Evolutionary conservation across 2,113 vertebrate genomes (phyloP).

Genomic region (Numenius arquata): DNA sequence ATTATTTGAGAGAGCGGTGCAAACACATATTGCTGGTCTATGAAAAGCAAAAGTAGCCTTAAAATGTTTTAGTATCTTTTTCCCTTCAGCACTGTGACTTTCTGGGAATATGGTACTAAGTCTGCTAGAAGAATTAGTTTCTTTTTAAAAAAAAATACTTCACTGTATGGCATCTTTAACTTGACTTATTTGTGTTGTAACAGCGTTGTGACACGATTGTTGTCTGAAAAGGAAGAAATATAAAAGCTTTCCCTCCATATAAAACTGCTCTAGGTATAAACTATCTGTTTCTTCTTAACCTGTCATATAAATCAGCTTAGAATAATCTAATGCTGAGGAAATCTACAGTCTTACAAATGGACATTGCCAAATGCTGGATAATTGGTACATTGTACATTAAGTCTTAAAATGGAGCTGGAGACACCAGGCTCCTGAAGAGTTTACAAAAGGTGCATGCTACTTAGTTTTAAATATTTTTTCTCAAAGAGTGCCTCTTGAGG

Average conservation of each 20-base stretch:
- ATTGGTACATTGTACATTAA: background rate
- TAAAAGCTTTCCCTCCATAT: background rate
- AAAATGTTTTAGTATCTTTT: constrained; percentile 2
- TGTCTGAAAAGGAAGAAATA: background rate
- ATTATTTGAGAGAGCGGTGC: background rate
- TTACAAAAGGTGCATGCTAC: background rate
- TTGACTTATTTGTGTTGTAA: background rate
- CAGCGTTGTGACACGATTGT: background rate
- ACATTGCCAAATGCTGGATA: background rate
- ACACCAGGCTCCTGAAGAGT: background rate
- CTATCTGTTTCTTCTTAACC: background rate
- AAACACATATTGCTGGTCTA: background rate
- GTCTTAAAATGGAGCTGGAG: background rate
- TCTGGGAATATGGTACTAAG: background rate
- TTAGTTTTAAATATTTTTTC: background rate
- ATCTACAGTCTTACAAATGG: background rate
- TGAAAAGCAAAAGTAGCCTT: background rate
- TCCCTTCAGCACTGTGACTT: background rate
- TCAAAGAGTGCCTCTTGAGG: background rate
- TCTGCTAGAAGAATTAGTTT: background rate
- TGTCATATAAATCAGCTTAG: background rate
- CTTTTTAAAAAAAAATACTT: background rate
- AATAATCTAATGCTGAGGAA: background rate
- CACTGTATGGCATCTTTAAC: background rate
- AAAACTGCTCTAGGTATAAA: background rate